These are phyloP conservation scores for Delia radicum DNA, from an alignment of 1,140 invertebrate species.

Conservation along the genomic window DNA sequence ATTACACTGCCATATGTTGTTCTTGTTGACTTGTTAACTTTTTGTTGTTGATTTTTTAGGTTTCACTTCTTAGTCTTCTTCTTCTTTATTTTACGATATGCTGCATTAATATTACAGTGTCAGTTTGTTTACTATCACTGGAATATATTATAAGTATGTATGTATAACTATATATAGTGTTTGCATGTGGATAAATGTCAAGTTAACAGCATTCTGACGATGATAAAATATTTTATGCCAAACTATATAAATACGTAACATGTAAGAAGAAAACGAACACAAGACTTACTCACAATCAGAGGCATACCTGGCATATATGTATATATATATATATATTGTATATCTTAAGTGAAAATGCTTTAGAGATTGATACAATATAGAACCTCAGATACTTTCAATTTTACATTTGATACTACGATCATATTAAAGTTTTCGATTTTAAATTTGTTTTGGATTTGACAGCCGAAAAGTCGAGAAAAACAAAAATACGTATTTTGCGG, in stretches of 20 bases:
- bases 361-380: too few species aligned
- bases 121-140: background rate
- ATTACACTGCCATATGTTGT: background rate
- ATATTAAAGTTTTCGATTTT: too few species aligned
- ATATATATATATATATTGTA: background rate
- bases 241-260: background rate
- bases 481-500: too few species aligned
- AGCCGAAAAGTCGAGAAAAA: too few species aligned
- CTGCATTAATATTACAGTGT: background rate
- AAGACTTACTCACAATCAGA: background rate
- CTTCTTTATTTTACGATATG: background rate
- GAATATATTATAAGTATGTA: background rate
- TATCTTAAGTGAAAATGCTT: too few species aligned
- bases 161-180: background rate
- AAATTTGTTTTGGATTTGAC: too few species aligned
- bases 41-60: background rate
- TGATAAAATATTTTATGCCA: constrained; percentile 8
- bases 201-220: background rate
- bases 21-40: background rate
- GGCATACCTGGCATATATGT: background rate
- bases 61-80: background rate
- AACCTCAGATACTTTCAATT: too few species aligned
- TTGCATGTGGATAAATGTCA: constrained; percentile 14
- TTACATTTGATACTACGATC: too few species aligned
- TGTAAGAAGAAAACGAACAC: background rate